Evolutionary conservation across 2,797 vertebrate species (phyloP).

Genomic region (Cheirogaleus major): DNA sequence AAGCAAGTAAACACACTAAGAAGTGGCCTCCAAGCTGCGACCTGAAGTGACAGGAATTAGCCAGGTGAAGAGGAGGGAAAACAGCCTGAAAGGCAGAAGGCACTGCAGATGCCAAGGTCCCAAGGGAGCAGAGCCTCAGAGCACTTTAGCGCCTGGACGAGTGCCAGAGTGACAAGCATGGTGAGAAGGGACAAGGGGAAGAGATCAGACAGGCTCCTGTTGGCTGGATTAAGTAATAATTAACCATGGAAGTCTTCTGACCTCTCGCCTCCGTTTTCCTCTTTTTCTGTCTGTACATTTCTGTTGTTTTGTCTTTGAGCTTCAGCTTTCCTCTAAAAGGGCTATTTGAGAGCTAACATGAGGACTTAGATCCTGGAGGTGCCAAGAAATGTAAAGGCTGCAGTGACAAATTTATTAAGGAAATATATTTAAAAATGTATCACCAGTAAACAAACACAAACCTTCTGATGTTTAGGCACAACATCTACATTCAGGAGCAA

Average conservation of each 20-base stretch:
- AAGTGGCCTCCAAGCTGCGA: neutral
- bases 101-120: neutral
- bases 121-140: neutral
- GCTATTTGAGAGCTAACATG: neutral
- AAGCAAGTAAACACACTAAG: neutral
- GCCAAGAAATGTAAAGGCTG: neutral
- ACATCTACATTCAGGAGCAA: neutral
- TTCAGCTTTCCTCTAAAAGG: conserved; percentile 1
- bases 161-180: neutral
- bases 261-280: neutral
- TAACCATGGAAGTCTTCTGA: neutral
- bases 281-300: neutral
- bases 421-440: neutral
- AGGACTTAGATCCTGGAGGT: neutral
- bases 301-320: neutral
- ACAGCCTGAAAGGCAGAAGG: neutral
- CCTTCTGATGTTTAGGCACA: neutral
- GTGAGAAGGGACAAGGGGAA: neutral
- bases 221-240: neutral
- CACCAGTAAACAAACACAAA: neutral
- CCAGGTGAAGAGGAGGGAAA: neutral
- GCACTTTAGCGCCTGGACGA: neutral
- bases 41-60: neutral
- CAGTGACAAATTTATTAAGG: neutral
- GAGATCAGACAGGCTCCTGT: neutral